phyloP scores from a whole-genome alignment of 2,888 invertebrate species.

The Frankliniella intonsa region DNA sequence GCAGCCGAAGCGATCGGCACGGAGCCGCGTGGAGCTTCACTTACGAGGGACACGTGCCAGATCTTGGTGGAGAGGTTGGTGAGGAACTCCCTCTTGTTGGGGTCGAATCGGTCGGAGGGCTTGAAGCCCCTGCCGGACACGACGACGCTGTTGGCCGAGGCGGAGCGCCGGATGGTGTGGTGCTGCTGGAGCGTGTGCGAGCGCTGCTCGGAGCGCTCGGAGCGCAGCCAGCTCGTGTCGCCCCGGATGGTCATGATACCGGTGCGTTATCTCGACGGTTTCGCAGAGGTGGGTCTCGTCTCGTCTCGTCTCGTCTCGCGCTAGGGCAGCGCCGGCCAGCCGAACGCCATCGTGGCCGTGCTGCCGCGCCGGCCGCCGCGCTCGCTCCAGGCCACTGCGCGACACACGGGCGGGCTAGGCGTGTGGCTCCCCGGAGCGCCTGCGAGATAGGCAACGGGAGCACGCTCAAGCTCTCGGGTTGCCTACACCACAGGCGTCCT shows the following conservation, averaged over 20 bases:
- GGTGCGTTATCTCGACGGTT: background rate
- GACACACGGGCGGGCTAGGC: no score
- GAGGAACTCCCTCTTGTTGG: conserved; percentile 72
- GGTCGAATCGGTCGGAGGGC: conserved; percentile 80
- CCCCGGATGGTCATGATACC: background rate
- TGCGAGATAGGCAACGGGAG: no score
- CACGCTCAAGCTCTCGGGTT: no score
- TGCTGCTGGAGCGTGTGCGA: background rate
- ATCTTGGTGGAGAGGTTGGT: conserved; percentile 75
- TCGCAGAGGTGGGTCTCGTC: background rate
- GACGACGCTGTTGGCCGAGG: conserved; percentile 50
- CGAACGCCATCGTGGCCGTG: no score
- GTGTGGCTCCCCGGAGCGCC: no score
- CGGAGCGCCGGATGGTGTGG: background rate
- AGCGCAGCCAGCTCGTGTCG: background rate
- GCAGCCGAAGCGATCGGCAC: background rate
- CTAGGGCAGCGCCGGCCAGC: background rate
- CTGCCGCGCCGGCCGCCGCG: no score
- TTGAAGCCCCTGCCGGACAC: conserved; percentile 73
- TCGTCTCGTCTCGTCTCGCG: background rate
- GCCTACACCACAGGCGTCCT: no score
- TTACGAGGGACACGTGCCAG: conserved; percentile 77
- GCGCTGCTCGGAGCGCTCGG: background rate
- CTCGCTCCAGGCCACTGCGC: no score
- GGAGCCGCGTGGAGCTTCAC: conserved; percentile 43